A percentile compares a stretch with the other conserved stretches of the same genome.
Conservation (phyloP, 2,888 invertebrate species). For the Ryuthela nishihirai region DNA sequence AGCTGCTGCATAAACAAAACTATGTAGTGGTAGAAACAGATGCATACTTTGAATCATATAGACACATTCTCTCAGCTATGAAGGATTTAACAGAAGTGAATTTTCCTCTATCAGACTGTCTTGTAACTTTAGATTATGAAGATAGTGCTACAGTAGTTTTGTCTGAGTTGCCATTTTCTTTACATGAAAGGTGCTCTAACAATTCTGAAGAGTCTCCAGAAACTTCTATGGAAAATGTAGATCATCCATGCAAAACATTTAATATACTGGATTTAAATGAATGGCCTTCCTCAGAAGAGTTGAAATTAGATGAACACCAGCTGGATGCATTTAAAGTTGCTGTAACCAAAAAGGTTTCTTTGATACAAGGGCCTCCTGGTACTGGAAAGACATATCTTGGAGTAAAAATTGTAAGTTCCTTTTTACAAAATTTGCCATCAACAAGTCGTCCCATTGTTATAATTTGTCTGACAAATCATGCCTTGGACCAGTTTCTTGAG, state of each 20-base stretch:
- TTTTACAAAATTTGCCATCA: slow-evolving; percentile 58
- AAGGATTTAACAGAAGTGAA: slow-evolving; percentile 57
- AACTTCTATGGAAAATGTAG: not conserved
- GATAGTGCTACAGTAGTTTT: slow-evolving; percentile 8
- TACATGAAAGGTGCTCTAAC: slow-evolving; percentile 13
- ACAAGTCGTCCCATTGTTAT: slow-evolving; percentile 64
- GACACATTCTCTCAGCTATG: slow-evolving; percentile 67
- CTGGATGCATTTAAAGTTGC: slow-evolving; percentile 45
- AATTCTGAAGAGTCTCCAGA: not conserved
- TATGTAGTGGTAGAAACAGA: slow-evolving; percentile 70
- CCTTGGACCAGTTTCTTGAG: slow-evolving; percentile 78
- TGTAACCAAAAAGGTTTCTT: slow-evolving; percentile 51
- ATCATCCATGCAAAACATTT: slow-evolving; percentile 3
- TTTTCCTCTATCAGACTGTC: slow-evolving; percentile 66
- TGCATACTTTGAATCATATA: slow-evolving; percentile 77
- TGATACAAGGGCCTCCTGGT: slow-evolving; percentile 68
- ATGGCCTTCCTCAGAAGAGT: slow-evolving; percentile 55
- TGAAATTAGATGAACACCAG: slow-evolving; percentile 61
- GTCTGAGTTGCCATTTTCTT: too few species aligned
- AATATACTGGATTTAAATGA: slow-evolving; percentile 13
- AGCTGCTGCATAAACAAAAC: slow-evolving; percentile 45
- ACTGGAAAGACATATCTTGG: slow-evolving; percentile 63
- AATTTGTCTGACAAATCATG: slow-evolving; percentile 80
- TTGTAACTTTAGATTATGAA: slow-evolving; percentile 54
- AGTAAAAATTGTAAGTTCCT: slow-evolving; percentile 64